Conservation (phyloP, 92 coral and sea anemone genomes). For the Umimayanthus kanabou region DNA sequence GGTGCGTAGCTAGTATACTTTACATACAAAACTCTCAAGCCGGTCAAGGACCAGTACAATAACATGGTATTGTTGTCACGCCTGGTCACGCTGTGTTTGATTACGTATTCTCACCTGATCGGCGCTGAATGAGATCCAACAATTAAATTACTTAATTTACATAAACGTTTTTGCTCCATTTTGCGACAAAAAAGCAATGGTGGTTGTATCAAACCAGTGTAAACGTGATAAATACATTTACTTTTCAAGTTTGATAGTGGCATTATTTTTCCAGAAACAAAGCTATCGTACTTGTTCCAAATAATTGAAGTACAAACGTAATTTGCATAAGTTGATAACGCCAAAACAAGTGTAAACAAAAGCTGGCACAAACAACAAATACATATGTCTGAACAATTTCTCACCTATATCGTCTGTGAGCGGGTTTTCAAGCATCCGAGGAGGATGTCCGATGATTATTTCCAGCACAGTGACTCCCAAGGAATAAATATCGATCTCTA, state of each 20-base stretch:
- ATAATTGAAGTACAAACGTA: background rate
- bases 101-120: conserved; percentile 11
- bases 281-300: background rate
- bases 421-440: conserved; percentile 52
- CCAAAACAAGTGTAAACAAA: conserved; percentile 4
- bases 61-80: background rate
- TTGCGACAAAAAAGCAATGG: background rate
- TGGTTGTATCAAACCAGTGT: background rate
- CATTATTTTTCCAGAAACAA: background rate
- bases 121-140: background rate
- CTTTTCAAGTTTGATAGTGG: background rate
- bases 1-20: too few species aligned
- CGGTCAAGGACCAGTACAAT: too few species aligned
- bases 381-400: background rate
- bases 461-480: conserved; percentile 65
- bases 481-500: conserved; percentile 63
- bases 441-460: conserved; percentile 46
- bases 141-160: background rate
- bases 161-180: too few species aligned
- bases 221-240: background rate
- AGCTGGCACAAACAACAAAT: background rate
- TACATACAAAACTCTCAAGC: too few species aligned
- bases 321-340: conserved; percentile 4
- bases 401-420: conserved; percentile 54
- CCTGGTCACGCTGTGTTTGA: background rate